These are phyloP conservation scores for Araneus ventricosus DNA, from an alignment of 1,140 invertebrate species.

Conservation along the genomic window DNA sequence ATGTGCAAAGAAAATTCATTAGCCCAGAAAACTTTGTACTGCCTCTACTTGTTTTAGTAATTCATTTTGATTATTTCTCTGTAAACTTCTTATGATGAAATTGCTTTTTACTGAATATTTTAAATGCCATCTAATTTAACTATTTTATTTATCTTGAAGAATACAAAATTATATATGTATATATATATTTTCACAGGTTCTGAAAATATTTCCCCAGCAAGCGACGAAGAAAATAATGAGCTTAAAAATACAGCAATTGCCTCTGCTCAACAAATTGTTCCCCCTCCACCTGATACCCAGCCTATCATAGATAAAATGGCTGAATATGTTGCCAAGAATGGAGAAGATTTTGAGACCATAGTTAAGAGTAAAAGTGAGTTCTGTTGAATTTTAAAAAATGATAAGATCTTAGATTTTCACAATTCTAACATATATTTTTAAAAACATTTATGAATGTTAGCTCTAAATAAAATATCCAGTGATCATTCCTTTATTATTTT, in stretches of 20 bases:
- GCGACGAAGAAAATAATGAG: conserved; percentile 23
- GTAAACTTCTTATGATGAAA: neutral
- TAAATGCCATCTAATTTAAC: too few species aligned
- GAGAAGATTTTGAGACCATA: conserved; percentile 93
- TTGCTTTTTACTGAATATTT: too few species aligned
- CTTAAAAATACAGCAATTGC: neutral
- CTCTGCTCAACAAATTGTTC: conserved; percentile 78
- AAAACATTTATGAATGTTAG: too few species aligned
- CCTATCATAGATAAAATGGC: conserved; percentile 97
- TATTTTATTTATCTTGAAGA: too few species aligned
- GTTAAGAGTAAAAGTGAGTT: conserved; percentile 88
- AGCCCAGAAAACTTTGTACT: too few species aligned
- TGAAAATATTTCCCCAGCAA: neutral
- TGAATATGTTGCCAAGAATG: conserved; percentile 96
- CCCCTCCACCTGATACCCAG: conserved; percentile 88
- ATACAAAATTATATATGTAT: neutral
- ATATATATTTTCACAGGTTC: conserved; percentile 3
- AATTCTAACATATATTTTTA: too few species aligned
- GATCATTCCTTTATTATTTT: too few species aligned
- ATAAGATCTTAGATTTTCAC: too few species aligned
- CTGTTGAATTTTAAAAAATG: too few species aligned
- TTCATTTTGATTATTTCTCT: neutral
- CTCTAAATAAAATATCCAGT: too few species aligned
- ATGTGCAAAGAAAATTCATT: too few species aligned
- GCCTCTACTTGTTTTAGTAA: neutral